Base-by-base conservation (phyloP, 2,113 vertebrate species). In the Pluvialis apricaria region DNA sequence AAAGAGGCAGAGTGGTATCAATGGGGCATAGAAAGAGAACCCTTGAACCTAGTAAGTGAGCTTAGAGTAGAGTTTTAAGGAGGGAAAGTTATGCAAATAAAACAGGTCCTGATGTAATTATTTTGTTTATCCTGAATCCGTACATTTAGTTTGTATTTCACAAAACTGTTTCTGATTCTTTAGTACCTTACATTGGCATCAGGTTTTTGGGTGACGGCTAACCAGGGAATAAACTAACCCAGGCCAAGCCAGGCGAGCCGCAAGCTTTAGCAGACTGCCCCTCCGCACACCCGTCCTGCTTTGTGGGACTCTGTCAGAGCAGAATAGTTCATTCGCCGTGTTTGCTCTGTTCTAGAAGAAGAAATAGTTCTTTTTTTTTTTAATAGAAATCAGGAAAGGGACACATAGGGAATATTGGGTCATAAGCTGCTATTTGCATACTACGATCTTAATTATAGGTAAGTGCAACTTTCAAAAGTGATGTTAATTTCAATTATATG, bases 401-500 rank as follows among this genome's bases (percentile, higher is more conserved):
- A 79, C 65, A 51, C 11, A 13, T 58, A 25, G 49, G 47, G 76
- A 95, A 70, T 93, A 91, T 54, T 38, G 65, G 73, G 38, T 94
- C 86, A 64, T 75, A 86, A 92, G 6, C 26, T 55, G 18, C 47
- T 86, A 31, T 91, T 97, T 96, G 73, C 91, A 44, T 92, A 49
- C 44, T 73, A 80, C 92, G 45, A 77, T 92, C 76, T 94, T 94
- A 92, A 96, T 94, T 93, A 88, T 77, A 94, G 71, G 68, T 77
- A 91, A 93, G 64, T 45, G 21, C 60, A 88, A 72, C 68, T 94
- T 95, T 94, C 72, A 71, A 42, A 96, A 94, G 72, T 73, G 45
- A 66, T 81, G 68, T 86, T 94, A 81, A 90, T 95, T 95, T 93
- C 71, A 82, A 73, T 95, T 94, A 80, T 77, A 49, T 93, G 86